A percentile compares a stretch with the other conserved stretches of the same genome.
Evolutionary conservation across 1,140 invertebrate species (phyloP).

Genomic region (Epicauta chinensis): DNA sequence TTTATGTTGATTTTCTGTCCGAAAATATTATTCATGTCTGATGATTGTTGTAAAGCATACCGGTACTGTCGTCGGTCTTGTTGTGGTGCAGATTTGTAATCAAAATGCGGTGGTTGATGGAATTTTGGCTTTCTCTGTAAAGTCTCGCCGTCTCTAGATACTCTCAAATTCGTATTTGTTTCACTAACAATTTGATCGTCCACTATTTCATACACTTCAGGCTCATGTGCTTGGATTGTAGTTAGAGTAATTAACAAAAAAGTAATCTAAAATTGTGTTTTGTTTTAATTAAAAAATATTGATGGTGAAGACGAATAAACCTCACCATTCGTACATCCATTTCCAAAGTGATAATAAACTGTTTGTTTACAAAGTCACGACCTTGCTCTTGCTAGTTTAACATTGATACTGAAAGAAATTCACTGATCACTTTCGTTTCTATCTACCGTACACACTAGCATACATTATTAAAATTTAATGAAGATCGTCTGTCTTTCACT

Average conservation of each 20-base stretch:
- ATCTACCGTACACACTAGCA: conserved; percentile 5
- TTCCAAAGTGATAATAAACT: too few relatives aligned
- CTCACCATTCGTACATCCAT: too few relatives aligned
- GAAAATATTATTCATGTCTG: conserved; percentile 15
- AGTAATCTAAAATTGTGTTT: background rate
- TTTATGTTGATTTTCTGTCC: conserved; percentile 2
- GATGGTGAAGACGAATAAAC: too few relatives aligned
- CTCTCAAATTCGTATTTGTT: background rate
- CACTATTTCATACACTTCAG: conserved; percentile 28
- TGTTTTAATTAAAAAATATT: too few relatives aligned
- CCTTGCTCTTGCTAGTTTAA: conserved; percentile 17
- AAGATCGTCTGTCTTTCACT: conserved; percentile 9
- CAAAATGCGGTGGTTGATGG: conserved; percentile 19
- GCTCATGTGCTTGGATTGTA: conserved; percentile 5
- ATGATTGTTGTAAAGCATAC: conserved; percentile 30
- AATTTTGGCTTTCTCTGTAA: background rate
- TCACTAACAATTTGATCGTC: conserved; percentile 11
- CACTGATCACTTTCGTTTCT: conserved; percentile 25
- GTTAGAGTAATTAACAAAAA: conserved; percentile 9
- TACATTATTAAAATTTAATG: background rate
- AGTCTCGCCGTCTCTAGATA: conserved; percentile 1
- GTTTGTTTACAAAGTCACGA: background rate
- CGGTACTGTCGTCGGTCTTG: conserved; percentile 25
- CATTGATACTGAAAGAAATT: conserved; percentile 27
- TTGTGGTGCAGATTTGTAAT: conserved; percentile 22